These are phyloP conservation scores for Drosophila percnosoma DNA, from an alignment of 2,888 invertebrate species.

Conservation along the genomic window DNA sequence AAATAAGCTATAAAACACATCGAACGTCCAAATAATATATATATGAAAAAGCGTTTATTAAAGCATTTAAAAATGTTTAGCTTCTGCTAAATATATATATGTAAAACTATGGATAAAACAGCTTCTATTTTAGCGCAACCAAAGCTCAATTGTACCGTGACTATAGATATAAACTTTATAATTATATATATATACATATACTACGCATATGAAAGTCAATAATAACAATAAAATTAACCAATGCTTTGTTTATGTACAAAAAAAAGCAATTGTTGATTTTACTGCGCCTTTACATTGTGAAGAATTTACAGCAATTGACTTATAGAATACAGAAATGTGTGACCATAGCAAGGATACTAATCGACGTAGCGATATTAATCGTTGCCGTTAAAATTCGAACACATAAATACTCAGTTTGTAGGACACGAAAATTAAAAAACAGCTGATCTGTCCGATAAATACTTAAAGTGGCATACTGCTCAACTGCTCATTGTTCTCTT, in stretches of 20 bases:
- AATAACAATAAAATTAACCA: constrained; percentile 45
- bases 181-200: constrained; percentile 30
- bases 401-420: no score
- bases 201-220: constrained; percentile 36
- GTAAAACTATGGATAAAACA: constrained; percentile 33
- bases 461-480: background rate
- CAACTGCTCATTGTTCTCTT: background rate
- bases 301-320: no score
- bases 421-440: background rate
- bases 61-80: constrained; percentile 14
- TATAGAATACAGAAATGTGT: no score
- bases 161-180: constrained; percentile 39
- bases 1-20: background rate
- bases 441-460: background rate
- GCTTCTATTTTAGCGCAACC: constrained; percentile 64
- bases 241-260: constrained; percentile 58
- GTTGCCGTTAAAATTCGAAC: no score
- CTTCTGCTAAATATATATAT: constrained; percentile 18
- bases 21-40: constrained; percentile 6
- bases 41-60: constrained; percentile 9
- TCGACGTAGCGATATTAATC: no score
- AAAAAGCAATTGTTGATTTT: background rate
- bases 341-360: no score
- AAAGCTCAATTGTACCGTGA: constrained; percentile 74
- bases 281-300: no score